These are phyloP conservation scores for Allolobophora icterica DNA, from an alignment of 2,888 invertebrate species.

Conservation along the genomic window DNA sequence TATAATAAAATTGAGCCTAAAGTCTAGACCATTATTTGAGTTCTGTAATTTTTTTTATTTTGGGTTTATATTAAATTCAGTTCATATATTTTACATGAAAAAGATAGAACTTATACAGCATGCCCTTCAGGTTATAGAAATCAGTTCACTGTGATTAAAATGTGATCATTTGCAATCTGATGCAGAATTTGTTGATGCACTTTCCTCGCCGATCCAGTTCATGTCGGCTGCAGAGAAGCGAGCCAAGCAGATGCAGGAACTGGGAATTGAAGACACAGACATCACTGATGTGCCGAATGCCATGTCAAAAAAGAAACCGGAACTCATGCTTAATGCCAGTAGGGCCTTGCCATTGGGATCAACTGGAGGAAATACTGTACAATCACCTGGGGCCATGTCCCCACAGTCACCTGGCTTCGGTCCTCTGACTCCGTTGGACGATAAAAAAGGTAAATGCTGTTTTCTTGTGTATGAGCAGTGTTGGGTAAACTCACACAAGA, in stretches of 20 bases:
- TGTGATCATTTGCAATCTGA: not conserved
- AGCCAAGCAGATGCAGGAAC: constrained; percentile 89
- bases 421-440: not conserved
- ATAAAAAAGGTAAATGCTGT: not conserved
- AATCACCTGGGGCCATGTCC: not conserved
- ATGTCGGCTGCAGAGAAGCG: constrained; percentile 72
- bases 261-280: constrained; percentile 76
- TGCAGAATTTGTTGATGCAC: constrained; percentile 87
- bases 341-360: not conserved
- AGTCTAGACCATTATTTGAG: not conserved
- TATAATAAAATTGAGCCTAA: not conserved
- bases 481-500: too few relatives aligned
- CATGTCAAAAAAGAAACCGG: constrained; percentile 36
- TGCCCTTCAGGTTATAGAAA: not conserved
- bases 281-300: constrained; percentile 59
- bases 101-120: not conserved
- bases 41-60: not conserved
- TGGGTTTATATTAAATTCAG: not conserved
- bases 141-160: not conserved
- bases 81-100: not conserved
- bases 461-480: not conserved
- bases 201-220: constrained; percentile 85
- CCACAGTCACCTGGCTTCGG: not conserved
- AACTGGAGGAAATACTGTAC: not conserved
- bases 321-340: not conserved